Evolutionary conservation across 2,113 vertebrate genomes (phyloP).

Genomic region (Entelurus aequoreus): DNA sequence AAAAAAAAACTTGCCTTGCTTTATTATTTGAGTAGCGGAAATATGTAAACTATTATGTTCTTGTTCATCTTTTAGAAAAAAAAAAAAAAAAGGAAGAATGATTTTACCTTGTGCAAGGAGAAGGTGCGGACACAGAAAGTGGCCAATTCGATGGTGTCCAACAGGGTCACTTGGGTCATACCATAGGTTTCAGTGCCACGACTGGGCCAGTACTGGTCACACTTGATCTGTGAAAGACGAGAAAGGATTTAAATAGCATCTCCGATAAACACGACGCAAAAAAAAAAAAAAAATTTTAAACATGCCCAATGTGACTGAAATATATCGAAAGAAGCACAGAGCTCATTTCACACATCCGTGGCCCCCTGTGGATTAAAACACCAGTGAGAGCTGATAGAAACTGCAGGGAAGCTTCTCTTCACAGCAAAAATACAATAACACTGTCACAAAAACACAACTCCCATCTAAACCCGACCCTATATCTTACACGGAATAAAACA

Average conservation of each 20-base stretch:
- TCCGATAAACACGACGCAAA: background rate
- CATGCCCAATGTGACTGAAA: background rate
- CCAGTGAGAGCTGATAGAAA: conserved; percentile 27
- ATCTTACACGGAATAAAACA: background rate
- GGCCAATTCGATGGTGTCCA: conserved; percentile 95
- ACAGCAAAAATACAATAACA: conserved; percentile 12
- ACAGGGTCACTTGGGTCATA: conserved; percentile 92
- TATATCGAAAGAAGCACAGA: background rate
- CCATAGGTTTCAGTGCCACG: conserved; percentile 93
- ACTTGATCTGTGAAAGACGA: conserved; percentile 80
- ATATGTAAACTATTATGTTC: background rate
- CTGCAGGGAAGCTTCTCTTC: conserved; percentile 5
- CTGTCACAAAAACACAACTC: conserved; percentile 11
- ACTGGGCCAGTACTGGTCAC: conserved; percentile 97
- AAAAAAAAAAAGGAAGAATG: background rate
- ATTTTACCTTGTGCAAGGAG: conserved; percentile 89
- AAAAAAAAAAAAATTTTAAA: background rate
- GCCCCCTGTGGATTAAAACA: conserved; percentile 27
- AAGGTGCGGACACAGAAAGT: conserved; percentile 96
- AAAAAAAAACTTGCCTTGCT: background rate
- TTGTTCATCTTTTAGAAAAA: background rate
- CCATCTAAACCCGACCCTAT: background rate
- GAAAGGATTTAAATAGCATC: background rate
- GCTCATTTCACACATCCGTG: background rate
- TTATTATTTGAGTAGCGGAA: background rate